Base-by-base conservation (phyloP, 2,888 invertebrate species). In the Lepidochrysops patricia region DNA sequence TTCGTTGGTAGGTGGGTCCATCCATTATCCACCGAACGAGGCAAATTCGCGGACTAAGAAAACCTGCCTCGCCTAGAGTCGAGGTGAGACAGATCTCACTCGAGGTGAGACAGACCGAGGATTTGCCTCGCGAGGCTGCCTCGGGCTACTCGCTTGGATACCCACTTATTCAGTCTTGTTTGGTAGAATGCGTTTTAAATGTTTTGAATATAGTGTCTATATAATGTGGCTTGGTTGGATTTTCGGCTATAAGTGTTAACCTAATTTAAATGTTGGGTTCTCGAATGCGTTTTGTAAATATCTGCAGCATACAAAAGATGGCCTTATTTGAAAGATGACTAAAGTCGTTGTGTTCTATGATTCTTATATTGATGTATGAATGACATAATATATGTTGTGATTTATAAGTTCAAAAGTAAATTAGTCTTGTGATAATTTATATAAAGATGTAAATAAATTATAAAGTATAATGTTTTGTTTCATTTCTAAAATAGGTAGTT, bases 391-490 rank as follows among this genome's bases (percentile, higher is more conserved):
- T 84, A 80, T 86, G 84, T 87, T 88, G 88, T 87, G 88, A 88
- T 88, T 81, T 81, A 80, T 82, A 79, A 85, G 86, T 87, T 86
- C 84, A 88, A 88, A 84, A 80, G 73, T 74, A 79, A 79, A 73
- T 83, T 86, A 83, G 87, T 88, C 87, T 88, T 89, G 88, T 89
- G 89, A 89, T 89, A 89, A 86, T 84, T 84, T 86, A 85, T 86
- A 86, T 85, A 79, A 80, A 81, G 82, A 86, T 83, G 82, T 82
- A 80, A 89, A 87, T 88, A 88, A 89, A 87, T 80, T 79, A 86
- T 81, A 80, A 83, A 87, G 82, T 86, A 89, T 87, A 68, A 64
- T 71, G 66, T 66, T 72, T 76, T 72, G 70, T 67, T 75, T 73
- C 70, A 62, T 66, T 63, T 64, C n/a, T 60, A 29, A 6, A 50